Evolutionary conservation across 2,113 vertebrate species (phyloP), one percentile per base, ranked within the genome.

Genomic region (Cottus gobio): DNA sequence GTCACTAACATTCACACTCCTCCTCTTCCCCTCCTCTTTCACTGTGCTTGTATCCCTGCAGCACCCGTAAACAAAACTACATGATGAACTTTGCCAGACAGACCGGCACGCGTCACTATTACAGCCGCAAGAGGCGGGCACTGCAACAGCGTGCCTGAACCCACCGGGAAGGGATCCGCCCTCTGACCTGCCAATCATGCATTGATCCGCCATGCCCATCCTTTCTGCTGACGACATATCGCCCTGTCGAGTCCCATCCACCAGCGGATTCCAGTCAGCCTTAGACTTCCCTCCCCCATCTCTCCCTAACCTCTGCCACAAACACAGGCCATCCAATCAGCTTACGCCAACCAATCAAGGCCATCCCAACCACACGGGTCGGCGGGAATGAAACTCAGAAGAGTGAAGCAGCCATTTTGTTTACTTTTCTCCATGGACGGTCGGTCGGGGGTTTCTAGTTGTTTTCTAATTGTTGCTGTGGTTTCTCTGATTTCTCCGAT

Each of bases 11-110:
- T 77, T 64, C 88, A 84, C 82, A 80, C 75, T 76, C 60, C 65
- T 26, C 75, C 66, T 65, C 71, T 58, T 54, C 4, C 56, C 85
- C 36, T 67, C 75, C 79, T 62, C 61, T 77, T 89, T 87, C 63
- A 46, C 79, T 88, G 79, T 93, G 91, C 88, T 84, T 94, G 68
- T 88, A 18, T 78, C 80, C 90, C 94, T 81, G 92, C 95, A 99
- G 98, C 96, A 98, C 98, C 91, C 97, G 98, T 83, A 99, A 99
- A 95, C 97, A 99, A 96, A 99, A 98, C 96, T 99, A 98, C 95
- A 99, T 99, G 97, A 98, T 99, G 98, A 99, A 98, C 96, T 99
- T 97, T 97, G 97, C 98, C 96, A 96, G 97, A 90, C 98, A 99
- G 96, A 97, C 96, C 91, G 96, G 96, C 90, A 94, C 97, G 90